A percentile compares a stretch with the other conserved stretches of the same genome.
Conservation (phyloP, 2,888 invertebrate genomes). For the Oasisia sp. region DNA sequence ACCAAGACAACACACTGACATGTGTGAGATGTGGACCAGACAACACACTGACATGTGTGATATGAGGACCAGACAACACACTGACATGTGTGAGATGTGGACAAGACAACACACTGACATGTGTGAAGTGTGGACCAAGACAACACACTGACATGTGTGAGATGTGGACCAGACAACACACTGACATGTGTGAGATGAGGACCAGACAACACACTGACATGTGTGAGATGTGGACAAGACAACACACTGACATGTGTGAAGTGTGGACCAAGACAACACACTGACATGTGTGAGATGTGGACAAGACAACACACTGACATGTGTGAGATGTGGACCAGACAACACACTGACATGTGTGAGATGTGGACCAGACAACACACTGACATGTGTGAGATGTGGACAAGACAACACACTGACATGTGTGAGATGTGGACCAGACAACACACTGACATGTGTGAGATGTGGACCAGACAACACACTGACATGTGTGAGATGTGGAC, state of each 20-base stretch:
- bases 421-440: background rate
- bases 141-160: background rate
- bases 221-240: constrained; percentile 17
- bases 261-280: constrained; percentile 27
- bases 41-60: background rate
- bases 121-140: constrained; percentile 28
- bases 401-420: background rate
- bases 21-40: background rate
- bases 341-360: background rate
- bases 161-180: background rate
- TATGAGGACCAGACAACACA: background rate
- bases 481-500: background rate
- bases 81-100: background rate
- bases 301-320: background rate
- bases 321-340: background rate
- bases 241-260: background rate
- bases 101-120: background rate
- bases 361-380: background rate
- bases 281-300: background rate
- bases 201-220: background rate
- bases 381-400: background rate
- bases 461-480: background rate
- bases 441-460: background rate
- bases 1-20: constrained; percentile 26
- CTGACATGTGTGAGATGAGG: background rate